phyloP scores from a whole-genome alignment of 64 coral and sea anemone genomes.

The Actinia tenebrosa region DNA sequence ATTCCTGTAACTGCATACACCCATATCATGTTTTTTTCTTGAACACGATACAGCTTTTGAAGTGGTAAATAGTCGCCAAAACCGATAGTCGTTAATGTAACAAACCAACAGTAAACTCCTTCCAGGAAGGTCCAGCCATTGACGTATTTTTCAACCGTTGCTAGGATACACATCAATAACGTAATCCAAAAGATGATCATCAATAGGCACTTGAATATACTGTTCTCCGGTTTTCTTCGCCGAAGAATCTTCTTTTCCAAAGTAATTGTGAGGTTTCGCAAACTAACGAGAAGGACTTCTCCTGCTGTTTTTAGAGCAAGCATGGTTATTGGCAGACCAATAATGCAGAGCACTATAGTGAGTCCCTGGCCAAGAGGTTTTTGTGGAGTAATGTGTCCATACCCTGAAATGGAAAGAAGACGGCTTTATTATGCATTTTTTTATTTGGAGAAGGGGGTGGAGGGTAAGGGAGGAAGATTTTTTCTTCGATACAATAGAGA shows the following conservation, averaged over 20 bases:
- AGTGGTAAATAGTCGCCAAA: slow-evolving; percentile 3
- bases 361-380: slow-evolving; percentile 23
- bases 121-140: slow-evolving; percentile 12
- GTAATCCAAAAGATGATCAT: background rate
- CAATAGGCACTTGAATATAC: background rate
- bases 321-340: slow-evolving; percentile 45
- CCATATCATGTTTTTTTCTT: no score
- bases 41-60: background rate
- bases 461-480: no score
- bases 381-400: slow-evolving; percentile 44
- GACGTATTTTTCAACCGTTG: background rate
- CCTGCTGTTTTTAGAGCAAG: slow-evolving; percentile 43
- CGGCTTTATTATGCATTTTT: no score
- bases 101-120: slow-evolving; percentile 1
- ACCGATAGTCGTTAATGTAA: slow-evolving; percentile 15
- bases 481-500: no score
- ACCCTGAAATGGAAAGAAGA: background rate
- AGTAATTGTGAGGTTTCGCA: background rate
- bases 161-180: background rate
- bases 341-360: slow-evolving; percentile 18
- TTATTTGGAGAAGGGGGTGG: no score
- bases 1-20: no score
- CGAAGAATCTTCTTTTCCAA: background rate
- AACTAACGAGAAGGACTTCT: background rate
- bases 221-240: background rate